Evolutionary conservation across 2,797 vertebrate species (phyloP).

Genomic region (Odontamblyopus rebecca): DNA sequence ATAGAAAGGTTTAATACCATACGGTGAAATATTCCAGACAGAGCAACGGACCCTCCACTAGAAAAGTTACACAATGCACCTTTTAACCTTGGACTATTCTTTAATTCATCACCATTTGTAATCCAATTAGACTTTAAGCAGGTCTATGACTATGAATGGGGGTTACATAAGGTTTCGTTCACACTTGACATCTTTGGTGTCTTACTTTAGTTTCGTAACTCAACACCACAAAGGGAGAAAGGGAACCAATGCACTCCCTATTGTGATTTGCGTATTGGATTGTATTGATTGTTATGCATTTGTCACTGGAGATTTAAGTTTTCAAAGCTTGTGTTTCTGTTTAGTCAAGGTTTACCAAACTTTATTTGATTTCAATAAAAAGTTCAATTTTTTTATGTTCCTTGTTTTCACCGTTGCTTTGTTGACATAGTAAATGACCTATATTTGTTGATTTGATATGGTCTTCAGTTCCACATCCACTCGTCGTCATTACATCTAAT

Average conservation of each 20-base stretch:
- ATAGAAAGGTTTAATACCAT: too few relatives aligned
- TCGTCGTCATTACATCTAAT: conserved; percentile 24
- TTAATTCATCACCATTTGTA: neutral
- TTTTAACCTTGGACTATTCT: too few relatives aligned
- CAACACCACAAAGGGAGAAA: conserved; percentile 48
- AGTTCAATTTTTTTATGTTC: neutral
- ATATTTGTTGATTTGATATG: neutral
- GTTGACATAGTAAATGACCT: neutral
- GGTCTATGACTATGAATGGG: conserved; percentile 36
- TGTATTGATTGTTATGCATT: too few relatives aligned
- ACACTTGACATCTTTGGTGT: conserved; percentile 51
- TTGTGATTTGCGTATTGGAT: neutral
- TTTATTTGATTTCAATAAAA: too few relatives aligned
- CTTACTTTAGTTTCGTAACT: conserved; percentile 49
- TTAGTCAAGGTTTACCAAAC: too few relatives aligned
- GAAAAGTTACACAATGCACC: too few relatives aligned
- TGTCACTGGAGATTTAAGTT: too few relatives aligned
- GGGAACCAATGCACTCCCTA: neutral
- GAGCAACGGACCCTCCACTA: too few relatives aligned
- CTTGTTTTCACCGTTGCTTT: neutral
- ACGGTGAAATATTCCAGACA: too few relatives aligned
- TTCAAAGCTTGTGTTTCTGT: too few relatives aligned
- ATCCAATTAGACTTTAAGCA: neutral
- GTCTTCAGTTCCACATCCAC: conserved; percentile 4
- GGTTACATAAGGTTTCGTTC: conserved; percentile 54